Evolutionary conservation across 2,797 vertebrate species (phyloP).

Genomic region (Hybognathus amarus): DNA sequence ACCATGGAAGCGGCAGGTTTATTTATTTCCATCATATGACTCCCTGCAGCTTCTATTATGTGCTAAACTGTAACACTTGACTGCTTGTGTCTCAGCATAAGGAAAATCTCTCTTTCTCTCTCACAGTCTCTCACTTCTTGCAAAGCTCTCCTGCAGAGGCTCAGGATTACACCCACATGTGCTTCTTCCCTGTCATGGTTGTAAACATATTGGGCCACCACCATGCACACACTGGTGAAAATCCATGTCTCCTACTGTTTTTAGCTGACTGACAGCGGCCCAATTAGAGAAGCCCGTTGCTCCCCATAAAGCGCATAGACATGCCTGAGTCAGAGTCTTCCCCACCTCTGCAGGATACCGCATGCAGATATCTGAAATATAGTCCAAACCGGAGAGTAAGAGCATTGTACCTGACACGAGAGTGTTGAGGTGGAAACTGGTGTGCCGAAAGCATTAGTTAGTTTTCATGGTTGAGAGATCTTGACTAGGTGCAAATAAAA

Average conservation of each 20-base stretch:
- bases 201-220: conserved; percentile 56
- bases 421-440: background rate
- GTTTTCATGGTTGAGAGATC: conserved; percentile 27
- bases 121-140: conserved; percentile 23
- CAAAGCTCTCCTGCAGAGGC: conserved; percentile 53
- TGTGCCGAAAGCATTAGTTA: conserved; percentile 3
- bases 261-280: conserved; percentile 60
- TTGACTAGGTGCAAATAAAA: background rate
- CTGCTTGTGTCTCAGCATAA: conserved; percentile 42
- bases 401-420: conserved; percentile 40
- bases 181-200: conserved; percentile 58
- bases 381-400: conserved; percentile 40
- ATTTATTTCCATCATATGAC: conserved; percentile 32
- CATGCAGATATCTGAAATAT: conserved; percentile 54
- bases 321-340: conserved; percentile 35
- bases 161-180: conserved; percentile 61
- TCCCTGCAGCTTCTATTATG: conserved; percentile 43
- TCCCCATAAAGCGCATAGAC: conserved; percentile 41
- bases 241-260: conserved; percentile 60
- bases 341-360: conserved; percentile 38
- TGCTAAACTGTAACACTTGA: conserved; percentile 48
- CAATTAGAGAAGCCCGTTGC: conserved; percentile 58
- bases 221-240: conserved; percentile 43
- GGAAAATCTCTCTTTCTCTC: conserved; percentile 37
- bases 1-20: conserved; percentile 9